Evolutionary conservation across 2,113 vertebrate genomes (phyloP).

Genomic region (Pangasianodon gigas): DNA sequence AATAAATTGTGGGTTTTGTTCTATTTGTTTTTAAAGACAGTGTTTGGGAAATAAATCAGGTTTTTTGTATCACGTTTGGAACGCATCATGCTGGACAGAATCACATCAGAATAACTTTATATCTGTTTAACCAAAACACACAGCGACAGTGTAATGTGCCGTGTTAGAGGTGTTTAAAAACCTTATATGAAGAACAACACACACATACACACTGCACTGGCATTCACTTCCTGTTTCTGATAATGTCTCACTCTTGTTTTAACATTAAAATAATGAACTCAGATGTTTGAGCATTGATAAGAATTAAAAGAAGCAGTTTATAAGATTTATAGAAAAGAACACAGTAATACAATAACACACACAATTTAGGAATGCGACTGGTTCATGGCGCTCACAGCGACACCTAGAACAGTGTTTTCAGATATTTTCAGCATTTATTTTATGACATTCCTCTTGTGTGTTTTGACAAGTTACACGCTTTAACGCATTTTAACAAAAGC

Average conservation of each 20-base stretch:
- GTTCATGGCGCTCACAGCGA: background rate
- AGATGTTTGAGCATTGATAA: background rate
- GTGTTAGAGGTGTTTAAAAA: background rate
- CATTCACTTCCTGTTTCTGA: background rate
- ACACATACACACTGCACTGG: background rate
- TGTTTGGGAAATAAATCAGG: background rate
- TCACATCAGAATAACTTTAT: background rate
- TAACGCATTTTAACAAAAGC: background rate
- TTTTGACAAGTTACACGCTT: background rate
- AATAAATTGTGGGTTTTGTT: background rate
- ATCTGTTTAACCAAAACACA: background rate
- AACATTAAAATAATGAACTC: background rate
- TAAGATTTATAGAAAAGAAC: background rate
- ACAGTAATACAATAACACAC: background rate
- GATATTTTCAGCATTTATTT: background rate
- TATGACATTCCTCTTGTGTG: background rate
- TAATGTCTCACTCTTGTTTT: background rate
- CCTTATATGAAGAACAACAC: background rate
- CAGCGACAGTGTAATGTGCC: background rate
- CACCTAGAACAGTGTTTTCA: background rate
- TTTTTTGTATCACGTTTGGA: background rate
- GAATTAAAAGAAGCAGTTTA: background rate
- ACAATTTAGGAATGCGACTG: background rate
- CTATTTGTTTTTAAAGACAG: background rate
- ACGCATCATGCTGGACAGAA: background rate